Percentiles rank a stretch among this genome's conserved stretches.
Evolutionary conservation across 2,888 invertebrate genomes (phyloP).

Genomic region (Folsomia candida): DNA sequence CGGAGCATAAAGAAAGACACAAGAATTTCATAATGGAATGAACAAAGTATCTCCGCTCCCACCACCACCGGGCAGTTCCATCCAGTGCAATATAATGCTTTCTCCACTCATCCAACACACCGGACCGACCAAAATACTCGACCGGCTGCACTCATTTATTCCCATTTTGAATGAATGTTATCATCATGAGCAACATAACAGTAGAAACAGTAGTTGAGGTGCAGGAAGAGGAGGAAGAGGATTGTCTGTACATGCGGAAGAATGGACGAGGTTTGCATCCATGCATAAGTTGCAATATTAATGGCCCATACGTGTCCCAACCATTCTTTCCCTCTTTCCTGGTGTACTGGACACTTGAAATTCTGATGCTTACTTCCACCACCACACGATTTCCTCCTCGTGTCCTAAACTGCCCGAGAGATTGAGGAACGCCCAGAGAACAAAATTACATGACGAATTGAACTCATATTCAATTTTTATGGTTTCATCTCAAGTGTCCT

Average conservation of each 20-base stretch:
- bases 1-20: background rate
- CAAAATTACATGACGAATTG: background rate
- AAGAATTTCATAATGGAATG: constrained; percentile 7
- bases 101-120: background rate
- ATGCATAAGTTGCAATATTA: constrained; percentile 16
- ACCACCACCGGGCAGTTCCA: background rate
- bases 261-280: background rate
- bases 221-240: background rate
- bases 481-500: too few relatives aligned
- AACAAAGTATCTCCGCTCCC: background rate
- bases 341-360: background rate
- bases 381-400: background rate
- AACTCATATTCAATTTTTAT: background rate
- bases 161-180: background rate
- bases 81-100: too few relatives aligned
- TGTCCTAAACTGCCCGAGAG: background rate
- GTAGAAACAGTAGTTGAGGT: background rate
- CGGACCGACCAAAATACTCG: background rate
- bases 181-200: background rate
- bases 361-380: background rate
- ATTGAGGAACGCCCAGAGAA: background rate
- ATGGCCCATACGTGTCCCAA: constrained; percentile 16
- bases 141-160: too few relatives aligned
- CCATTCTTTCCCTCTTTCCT: background rate
- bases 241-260: background rate